A percentile compares a stretch with the other conserved stretches of the same genome.
These are phyloP conservation scores for Nudaria mundana DNA, from an alignment of 2,888 invertebrate genomes.

Conservation along the genomic window DNA sequence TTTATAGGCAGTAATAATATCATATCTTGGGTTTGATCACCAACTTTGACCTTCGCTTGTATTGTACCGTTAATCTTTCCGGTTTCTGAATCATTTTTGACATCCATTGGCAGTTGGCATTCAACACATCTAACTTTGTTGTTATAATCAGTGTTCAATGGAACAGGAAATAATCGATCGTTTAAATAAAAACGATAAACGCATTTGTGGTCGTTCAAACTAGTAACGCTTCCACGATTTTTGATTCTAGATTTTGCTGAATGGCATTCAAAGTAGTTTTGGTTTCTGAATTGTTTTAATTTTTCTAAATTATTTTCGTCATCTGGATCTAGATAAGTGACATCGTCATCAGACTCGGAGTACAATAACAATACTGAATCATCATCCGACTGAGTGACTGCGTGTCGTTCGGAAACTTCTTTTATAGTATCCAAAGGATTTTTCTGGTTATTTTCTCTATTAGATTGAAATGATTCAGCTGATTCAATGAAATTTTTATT, in stretches of 20 bases:
- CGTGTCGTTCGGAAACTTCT: slow-evolving; percentile 47
- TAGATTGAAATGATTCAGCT: slow-evolving; percentile 41
- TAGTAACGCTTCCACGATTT: slow-evolving; percentile 40
- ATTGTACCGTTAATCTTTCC: slow-evolving; percentile 58
- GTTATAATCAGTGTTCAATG: slow-evolving; percentile 64
- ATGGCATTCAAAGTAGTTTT: slow-evolving; percentile 84
- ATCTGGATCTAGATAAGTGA: slow-evolving; percentile 38
- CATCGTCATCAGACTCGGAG: slow-evolving; percentile 42
- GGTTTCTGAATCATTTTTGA: slow-evolving; percentile 22
- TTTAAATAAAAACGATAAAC: slow-evolving; percentile 80
- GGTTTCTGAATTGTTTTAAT: slow-evolving; percentile 74
- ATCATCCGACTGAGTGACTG: slow-evolving; percentile 22
- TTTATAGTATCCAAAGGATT: slow-evolving; percentile 53
- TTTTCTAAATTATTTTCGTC: slow-evolving; percentile 40
- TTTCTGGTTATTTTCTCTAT: slow-evolving; percentile 36
- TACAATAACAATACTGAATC: slow-evolving; percentile 36
- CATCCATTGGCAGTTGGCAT: slow-evolving; percentile 67
- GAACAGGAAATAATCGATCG: slow-evolving; percentile 79
- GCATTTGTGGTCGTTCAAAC: slow-evolving; percentile 66
- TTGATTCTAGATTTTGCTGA: slow-evolving; percentile 64
- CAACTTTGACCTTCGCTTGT: slow-evolving; percentile 67
- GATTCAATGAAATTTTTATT: slow-evolving; percentile 58
- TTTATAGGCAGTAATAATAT: slow-evolving; percentile 61
- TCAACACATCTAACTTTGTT: slow-evolving; percentile 72
- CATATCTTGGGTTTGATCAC: slow-evolving; percentile 48